Evolutionary conservation across 2,888 invertebrate genomes (phyloP).

Genomic region (Fissipunctia ypsillon): DNA sequence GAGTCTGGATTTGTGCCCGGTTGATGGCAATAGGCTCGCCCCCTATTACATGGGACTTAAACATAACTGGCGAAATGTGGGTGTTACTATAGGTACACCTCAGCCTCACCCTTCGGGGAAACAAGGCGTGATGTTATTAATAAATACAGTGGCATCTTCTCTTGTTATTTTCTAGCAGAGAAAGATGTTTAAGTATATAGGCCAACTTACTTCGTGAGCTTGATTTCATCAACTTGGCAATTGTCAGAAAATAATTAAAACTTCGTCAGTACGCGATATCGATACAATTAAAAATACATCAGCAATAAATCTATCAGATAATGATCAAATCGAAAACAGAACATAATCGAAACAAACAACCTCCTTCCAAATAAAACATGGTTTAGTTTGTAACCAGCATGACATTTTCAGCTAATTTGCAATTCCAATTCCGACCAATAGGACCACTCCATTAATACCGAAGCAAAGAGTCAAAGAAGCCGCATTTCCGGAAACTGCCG

Average conservation of each 20-base stretch:
- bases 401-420: slow-evolving; percentile 48
- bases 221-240: not conserved
- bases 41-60: too few relatives aligned
- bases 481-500: slow-evolving; percentile 47
- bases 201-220: not conserved
- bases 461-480: slow-evolving; percentile 53
- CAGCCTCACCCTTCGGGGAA: too few relatives aligned
- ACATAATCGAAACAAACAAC: slow-evolving; percentile 1
- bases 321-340: slow-evolving; percentile 29
- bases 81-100: too few relatives aligned
- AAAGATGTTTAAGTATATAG: too few relatives aligned
- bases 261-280: not conserved
- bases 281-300: slow-evolving; percentile 35
- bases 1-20: too few relatives aligned
- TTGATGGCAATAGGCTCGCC: too few relatives aligned
- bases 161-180: too few relatives aligned
- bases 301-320: slow-evolving; percentile 23
- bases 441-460: slow-evolving; percentile 36
- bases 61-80: too few relatives aligned
- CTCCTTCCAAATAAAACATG: slow-evolving; percentile 16
- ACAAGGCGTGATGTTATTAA: too few relatives aligned
- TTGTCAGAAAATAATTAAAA: slow-evolving; percentile 23
- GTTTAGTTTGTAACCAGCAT: slow-evolving; percentile 22
- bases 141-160: too few relatives aligned
- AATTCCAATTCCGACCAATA: slow-evolving; percentile 46